Evolutionary conservation across 2,113 vertebrate species (phyloP).

Genomic region (Gorilla gorilla): DNA sequence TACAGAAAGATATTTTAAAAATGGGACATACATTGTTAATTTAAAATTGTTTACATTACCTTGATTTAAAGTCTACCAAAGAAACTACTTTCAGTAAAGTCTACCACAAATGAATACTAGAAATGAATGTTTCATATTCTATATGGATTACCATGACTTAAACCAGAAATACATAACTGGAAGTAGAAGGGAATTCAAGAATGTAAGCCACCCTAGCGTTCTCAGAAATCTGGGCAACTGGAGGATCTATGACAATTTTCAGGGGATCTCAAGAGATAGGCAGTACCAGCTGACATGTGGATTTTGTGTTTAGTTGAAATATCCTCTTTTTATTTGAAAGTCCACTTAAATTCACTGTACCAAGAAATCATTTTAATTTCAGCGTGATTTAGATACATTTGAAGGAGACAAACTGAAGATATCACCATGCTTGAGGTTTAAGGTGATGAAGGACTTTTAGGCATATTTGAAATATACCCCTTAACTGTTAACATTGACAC

Average conservation of each 20-base stretch:
- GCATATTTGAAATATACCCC: not conserved
- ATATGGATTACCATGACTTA: not conserved
- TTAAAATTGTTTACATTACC: conserved; percentile 19
- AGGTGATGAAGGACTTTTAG: not conserved
- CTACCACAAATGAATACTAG: not conserved
- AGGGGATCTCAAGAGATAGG: not conserved
- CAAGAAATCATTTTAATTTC: not conserved
- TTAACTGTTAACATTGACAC: not conserved
- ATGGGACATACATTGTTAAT: not conserved
- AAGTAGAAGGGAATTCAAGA: not conserved
- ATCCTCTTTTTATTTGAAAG: not conserved
- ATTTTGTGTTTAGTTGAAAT: not conserved
- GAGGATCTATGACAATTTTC: not conserved
- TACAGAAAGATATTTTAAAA: not conserved
- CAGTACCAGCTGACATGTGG: no score
- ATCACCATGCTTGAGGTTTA: not conserved
- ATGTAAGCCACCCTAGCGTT: not conserved
- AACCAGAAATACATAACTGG: not conserved
- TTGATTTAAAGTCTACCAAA: not conserved
- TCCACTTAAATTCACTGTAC: not conserved
- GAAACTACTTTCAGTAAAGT: not conserved
- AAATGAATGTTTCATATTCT: not conserved
- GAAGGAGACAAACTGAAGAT: not conserved
- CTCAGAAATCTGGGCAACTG: not conserved
- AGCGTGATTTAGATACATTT: not conserved